Evolutionary conservation across 2,888 invertebrate genomes (phyloP), one percentile per base, ranked within the genome.

Genomic region (Isoperla grammatica): DNA sequence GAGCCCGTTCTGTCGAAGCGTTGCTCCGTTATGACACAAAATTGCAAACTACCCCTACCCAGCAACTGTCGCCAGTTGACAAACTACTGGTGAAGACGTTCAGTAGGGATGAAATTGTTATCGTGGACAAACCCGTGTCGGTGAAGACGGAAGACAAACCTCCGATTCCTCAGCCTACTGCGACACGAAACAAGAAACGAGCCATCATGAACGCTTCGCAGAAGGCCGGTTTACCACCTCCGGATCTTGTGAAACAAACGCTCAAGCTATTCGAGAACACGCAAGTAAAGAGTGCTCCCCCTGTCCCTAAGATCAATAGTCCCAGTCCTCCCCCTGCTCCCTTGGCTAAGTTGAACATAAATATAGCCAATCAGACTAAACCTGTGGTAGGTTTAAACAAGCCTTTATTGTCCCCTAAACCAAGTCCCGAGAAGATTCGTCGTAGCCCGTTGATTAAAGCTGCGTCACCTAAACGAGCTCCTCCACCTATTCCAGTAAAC

Each of bases 1-100:
- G 93, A 61, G 91, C 93, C 3, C 82, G 91, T 42, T 91, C 92
- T 57, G 92, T 93, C 53, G 93, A 93, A 74, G 86, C 90, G 2
- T 79, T 92, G 61, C 81, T 88, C 69, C 81, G 87, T 6, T 61
- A 59, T 56, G 63, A 61, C 13, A 42, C 45, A 19, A 60, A 54
- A 49, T 53, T 46, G n/a, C 46, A 60, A 48, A 40, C 54, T 23
- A 39, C 37, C 57, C 23, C 56, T 58, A 61, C 29, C 60, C 64
- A 35, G 61, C 66, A 56, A 66, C 68, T 43, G 63, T 66, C 45
- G 63, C 64, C 59, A 67, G 66, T 64, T 19, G 62, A 60, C 12
- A 45, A 45, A 20, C 45, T 46, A 12, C 50, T 56, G 35, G 15
- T 57, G 11, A 60, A 62, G 35, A 57, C 64, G n/a, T 57, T 69